phyloP scores from a whole-genome alignment of 1,140 invertebrate species.

The Maniola jurtina region DNA sequence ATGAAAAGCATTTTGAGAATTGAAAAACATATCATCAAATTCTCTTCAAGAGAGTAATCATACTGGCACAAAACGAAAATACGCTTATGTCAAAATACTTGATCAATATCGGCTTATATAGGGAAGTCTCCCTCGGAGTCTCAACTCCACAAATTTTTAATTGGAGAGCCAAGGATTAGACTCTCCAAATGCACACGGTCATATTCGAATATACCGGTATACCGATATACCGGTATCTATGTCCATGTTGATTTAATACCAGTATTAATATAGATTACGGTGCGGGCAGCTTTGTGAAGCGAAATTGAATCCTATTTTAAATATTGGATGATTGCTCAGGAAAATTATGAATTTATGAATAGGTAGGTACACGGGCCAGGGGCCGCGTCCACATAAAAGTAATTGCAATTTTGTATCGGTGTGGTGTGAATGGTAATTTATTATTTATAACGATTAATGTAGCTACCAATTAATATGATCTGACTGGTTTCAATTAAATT shows the following conservation, averaged over 20 bases:
- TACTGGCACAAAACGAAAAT: neutral
- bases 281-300: constrained; percentile 9
- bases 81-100: neutral
- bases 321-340: constrained; percentile 11
- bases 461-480: too few relatives aligned
- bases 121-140: neutral
- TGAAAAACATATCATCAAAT: too few relatives aligned
- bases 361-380: too few relatives aligned
- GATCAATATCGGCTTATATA: neutral
- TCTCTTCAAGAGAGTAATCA: neutral
- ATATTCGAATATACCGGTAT: neutral
- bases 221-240: neutral
- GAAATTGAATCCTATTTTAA: constrained; percentile 11
- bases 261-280: constrained; percentile 10
- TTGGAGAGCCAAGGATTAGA: constrained; percentile 6
- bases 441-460: neutral
- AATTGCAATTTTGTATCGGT: constrained; percentile 3
- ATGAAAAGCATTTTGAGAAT: too few relatives aligned
- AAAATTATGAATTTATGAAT: neutral
- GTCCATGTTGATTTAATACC: constrained; percentile 10
- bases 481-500: too few relatives aligned
- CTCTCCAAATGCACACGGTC: neutral
- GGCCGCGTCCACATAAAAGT: neutral
- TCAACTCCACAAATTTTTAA: constrained; percentile 8
- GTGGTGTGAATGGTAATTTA: neutral